Evolutionary conservation across 1,140 invertebrate species (phyloP).

Genomic region (Drosophila willistoni): DNA sequence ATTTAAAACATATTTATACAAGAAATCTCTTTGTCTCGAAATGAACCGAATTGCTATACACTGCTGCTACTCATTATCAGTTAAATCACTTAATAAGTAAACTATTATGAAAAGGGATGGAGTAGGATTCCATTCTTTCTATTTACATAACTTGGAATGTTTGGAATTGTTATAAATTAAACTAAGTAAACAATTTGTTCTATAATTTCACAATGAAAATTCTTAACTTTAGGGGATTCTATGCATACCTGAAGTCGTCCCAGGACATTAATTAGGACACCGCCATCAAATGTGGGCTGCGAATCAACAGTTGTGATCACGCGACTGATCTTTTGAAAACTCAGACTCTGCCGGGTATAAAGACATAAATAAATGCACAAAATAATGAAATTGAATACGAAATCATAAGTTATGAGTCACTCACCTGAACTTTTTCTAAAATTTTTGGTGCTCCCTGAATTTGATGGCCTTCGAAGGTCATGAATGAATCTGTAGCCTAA

Average conservation of each 20-base stretch:
- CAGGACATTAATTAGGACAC: constrained; percentile 95
- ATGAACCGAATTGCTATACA: too few relatives aligned
- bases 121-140: too few relatives aligned
- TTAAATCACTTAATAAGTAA: too few relatives aligned
- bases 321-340: constrained; percentile 96
- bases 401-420: constrained; percentile 52
- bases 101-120: too few relatives aligned
- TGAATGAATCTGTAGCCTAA: constrained; percentile 95
- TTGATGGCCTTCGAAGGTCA: constrained; percentile 97
- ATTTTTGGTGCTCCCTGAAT: constrained; percentile 95
- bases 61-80: too few relatives aligned
- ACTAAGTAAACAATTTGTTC: too few relatives aligned
- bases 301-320: constrained; percentile 96
- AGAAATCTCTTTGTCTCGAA: too few relatives aligned
- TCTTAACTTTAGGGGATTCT: too few relatives aligned
- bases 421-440: constrained; percentile 96
- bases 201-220: not conserved
- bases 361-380: not conserved
- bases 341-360: constrained; percentile 86
- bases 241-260: constrained; percentile 94
- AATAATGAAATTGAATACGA: too few relatives aligned
- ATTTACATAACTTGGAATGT: too few relatives aligned
- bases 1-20: too few relatives aligned
- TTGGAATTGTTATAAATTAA: too few relatives aligned
- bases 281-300: constrained; percentile 97